phyloP scores from a whole-genome alignment of 1,140 invertebrate species.

The Trichonephila inaurata region DNA sequence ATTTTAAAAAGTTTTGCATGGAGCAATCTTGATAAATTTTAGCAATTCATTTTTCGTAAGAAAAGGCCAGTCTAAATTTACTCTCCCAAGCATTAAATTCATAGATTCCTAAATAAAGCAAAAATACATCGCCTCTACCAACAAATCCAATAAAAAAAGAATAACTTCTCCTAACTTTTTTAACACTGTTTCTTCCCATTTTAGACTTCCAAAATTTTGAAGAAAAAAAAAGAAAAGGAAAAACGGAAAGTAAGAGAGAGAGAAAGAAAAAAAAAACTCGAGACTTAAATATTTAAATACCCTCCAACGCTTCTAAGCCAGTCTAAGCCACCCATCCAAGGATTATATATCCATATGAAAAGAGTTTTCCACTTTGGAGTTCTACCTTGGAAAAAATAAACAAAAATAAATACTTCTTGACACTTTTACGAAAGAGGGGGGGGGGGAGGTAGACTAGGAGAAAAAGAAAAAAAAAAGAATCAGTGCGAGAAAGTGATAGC shows the following conservation, averaged over 20 bases:
- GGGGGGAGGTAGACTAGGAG: too few species aligned
- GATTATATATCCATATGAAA: constrained; percentile 36
- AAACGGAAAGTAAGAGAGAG: too few species aligned
- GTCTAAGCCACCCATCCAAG: constrained; percentile 5
- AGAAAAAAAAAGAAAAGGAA: too few species aligned
- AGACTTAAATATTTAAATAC: constrained; percentile 28
- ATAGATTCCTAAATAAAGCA: neutral
- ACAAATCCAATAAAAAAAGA: too few species aligned
- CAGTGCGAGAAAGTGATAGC: constrained; percentile 61
- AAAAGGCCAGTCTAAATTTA: too few species aligned
- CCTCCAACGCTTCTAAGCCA: constrained; percentile 5
- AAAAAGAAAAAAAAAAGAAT: constrained; percentile 43
- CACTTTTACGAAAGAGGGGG: constrained; percentile 22
- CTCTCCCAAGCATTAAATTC: too few species aligned
- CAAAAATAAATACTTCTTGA: constrained; percentile 52
- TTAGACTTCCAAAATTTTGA: neutral
- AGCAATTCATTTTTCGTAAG: too few species aligned
- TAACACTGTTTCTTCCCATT: neutral
- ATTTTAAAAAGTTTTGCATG: too few species aligned
- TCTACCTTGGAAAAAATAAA: constrained; percentile 54
- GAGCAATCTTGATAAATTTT: too few species aligned
- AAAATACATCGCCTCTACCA: neutral
- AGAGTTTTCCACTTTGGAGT: constrained; percentile 7
- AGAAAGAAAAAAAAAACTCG: neutral
- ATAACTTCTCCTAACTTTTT: neutral